Base-by-base conservation (phyloP, 2,888 invertebrate genomes). In the Dynastes hyllus region DNA sequence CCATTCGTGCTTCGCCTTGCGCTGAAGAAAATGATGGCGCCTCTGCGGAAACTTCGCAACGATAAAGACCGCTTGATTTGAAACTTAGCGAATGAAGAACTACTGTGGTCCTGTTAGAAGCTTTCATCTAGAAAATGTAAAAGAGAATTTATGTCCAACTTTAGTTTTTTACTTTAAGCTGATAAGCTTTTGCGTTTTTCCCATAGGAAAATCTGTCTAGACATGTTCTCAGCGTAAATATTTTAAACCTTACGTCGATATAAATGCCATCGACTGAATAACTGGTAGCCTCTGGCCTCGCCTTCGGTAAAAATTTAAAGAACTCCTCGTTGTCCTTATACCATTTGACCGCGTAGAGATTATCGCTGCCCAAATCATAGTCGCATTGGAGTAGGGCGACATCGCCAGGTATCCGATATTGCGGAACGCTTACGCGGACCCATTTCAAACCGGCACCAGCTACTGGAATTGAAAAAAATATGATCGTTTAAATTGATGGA, bases 311-410 rank as follows among this genome's bases (percentile, higher is more conserved):
- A 87, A 91, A 95, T 84, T 95, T 91, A 90, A 95, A 95, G 89
- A 95, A 95, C 88, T 95, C 95, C 86, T 95, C 95, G 89, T 95
- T 94, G 89, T 95, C 95, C 88, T 95, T 93, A 90, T 95, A 95
- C 95, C 95, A 95, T 90, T 95, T 95, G 85, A 95, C 94, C 27
- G 95, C 93, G 88, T 95, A 95, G 76, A 95, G 90, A 37, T 91
- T 92, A 88, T 95, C 94, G 81, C 88, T 88, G 67, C 89, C 89
- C 70, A 89, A 83, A 81, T 89, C 88, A 85, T 88, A 89, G 82
- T 89, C 88, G 83, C 89, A 89, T 77, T 88, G 87, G 6, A 89
- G 84, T 77, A 86, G 85, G n/a, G 89, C 89, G 45, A 85, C 85
- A 79, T 89, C 89, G 65, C 89, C 89, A 0, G 89, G 89, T 76